Evolutionary conservation across 2,888 invertebrate species (phyloP), one percentile per base, ranked within the genome.

Genomic region (Noctua pronuba): DNA sequence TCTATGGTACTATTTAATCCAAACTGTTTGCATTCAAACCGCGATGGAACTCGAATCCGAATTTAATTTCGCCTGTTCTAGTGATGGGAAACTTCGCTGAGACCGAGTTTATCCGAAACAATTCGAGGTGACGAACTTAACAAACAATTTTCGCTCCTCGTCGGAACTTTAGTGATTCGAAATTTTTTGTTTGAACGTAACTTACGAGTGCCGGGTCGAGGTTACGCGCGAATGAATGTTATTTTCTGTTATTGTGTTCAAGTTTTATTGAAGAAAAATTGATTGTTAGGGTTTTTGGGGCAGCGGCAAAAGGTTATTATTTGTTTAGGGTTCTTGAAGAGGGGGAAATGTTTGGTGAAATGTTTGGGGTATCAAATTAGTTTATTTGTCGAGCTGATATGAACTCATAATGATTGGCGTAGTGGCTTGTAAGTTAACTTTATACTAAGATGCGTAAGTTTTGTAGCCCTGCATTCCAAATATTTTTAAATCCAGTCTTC

Each of bases 121-220:
- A 88, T 89, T 87, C 80, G 86, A 89, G 89, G 89, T 90, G 92
- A 90, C 88, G 86, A 91, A 91, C 87, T 90, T 92, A 81, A 82
- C 85, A 85, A 90, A 88, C 88, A 89, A 90, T 91, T 90, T 88
- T 87, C 86, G 70, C 81, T 87, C 75, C 74, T 80, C 86, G 75
- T 71, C 55, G 79, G 74, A 88, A 88, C 80, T 88, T 83, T 55
- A 74, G 85, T 82, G 86, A 86, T 88, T 86, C 83, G 81, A 78
- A 67, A 70, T 87, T 88, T 88, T 88, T 87, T 87, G 73, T 84
- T 70, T 68, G 75, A 73, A 41, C 65, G 83, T 79, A 79, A 75
- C 84, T 88, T 78, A 79, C 79, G 79, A 86, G 80, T 80, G 73
- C 77, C 68, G 69, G 80, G 82, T 77, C 75, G 82, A 84, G 77